Conservation (phyloP, 2,888 invertebrate genomes). For the Andrena marginata region DNA sequence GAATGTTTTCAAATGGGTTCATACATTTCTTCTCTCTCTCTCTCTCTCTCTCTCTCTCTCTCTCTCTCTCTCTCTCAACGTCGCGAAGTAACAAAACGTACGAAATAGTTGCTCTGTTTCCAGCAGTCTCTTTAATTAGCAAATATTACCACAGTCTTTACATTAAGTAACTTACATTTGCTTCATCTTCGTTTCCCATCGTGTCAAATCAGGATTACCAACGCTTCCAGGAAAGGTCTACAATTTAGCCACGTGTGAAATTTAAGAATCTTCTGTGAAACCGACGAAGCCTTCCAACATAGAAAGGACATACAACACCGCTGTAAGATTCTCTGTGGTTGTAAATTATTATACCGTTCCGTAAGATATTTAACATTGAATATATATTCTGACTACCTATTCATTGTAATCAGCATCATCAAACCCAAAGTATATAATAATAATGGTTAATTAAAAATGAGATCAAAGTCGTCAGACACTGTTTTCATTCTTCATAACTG, state of each 20-base stretch:
- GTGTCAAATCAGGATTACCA: constrained; percentile 2
- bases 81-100: not conserved
- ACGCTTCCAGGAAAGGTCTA: not conserved
- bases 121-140: constrained; percentile 9
- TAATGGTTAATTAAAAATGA: not conserved
- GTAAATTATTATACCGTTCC: not conserved
- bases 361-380: not conserved
- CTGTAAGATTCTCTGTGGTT: not conserved
- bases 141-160: constrained; percentile 14
- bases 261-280: not conserved
- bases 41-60: no score
- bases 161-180: not conserved
- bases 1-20: not conserved
- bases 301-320: constrained; percentile 6
- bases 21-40: no score
- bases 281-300: not conserved
- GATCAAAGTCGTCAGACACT: constrained; percentile 15
- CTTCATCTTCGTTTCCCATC: not conserved
- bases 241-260: no score
- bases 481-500: constrained; percentile 27
- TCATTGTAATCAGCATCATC: not conserved
- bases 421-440: not conserved
- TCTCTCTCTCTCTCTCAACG: no score
- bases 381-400: constrained; percentile 4
- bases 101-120: not conserved